Evolutionary conservation across 1,140 invertebrate species (phyloP).

Genomic region (Dendroctonus ponderosae): DNA sequence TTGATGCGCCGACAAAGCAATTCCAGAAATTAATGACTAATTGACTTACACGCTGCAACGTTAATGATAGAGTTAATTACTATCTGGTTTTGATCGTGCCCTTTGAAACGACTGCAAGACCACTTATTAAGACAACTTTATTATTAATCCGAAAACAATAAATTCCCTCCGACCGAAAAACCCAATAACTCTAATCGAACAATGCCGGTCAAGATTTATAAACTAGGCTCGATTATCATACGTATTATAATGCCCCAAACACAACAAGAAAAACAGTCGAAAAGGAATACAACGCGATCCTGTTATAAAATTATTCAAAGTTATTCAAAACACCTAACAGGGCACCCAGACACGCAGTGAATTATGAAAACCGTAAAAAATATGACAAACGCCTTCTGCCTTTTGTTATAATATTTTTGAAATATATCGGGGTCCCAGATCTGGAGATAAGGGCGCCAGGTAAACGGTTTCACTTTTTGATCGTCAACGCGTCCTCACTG

Average conservation of each 20-base stretch:
- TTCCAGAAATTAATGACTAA: too few relatives aligned
- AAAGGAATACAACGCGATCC: conserved; percentile 12
- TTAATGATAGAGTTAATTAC: too few relatives aligned
- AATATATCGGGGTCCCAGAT: conserved; percentile 40
- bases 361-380: conserved; percentile 47
- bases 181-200: conserved; percentile 12
- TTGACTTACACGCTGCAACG: too few relatives aligned
- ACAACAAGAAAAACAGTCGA: conserved; percentile 33
- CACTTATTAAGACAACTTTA: too few relatives aligned
- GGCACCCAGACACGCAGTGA: conserved; percentile 34
- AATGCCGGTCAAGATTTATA: conserved; percentile 20
- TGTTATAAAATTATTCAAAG: conserved; percentile 46
- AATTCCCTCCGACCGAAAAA: neutral
- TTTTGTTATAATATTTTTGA: conserved; percentile 45
- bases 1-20: too few relatives aligned
- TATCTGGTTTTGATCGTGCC: too few relatives aligned
- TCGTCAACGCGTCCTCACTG: neutral
- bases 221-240: conserved; percentile 30
- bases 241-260: conserved; percentile 12
- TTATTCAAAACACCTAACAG: conserved; percentile 44
- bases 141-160: too few relatives aligned
- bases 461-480: conserved; percentile 17
- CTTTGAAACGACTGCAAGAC: too few relatives aligned
- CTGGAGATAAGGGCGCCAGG: conserved; percentile 42
- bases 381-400: conserved; percentile 45